Conservation (phyloP, 2,888 invertebrate genomes). For the Rhagophthalmus giganteus region DNA sequence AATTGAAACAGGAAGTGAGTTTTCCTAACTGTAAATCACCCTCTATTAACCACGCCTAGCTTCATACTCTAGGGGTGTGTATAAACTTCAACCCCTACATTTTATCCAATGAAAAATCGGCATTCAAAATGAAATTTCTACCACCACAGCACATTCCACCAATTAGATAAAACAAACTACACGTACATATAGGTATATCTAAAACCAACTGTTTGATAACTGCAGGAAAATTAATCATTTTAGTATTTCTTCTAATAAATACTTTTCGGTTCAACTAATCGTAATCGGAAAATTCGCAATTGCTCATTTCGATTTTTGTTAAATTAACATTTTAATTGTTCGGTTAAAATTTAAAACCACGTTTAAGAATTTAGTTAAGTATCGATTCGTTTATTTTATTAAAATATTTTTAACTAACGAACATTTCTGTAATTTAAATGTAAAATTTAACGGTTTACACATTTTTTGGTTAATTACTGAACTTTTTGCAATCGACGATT, state of each 20-base stretch:
- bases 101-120: slow-evolving; percentile 49
- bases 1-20: slow-evolving; percentile 35
- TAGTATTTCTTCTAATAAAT: slow-evolving; percentile 15
- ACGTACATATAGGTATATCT: slow-evolving; percentile 9
- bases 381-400: no score
- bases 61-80: slow-evolving; percentile 33
- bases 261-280: slow-evolving; percentile 4
- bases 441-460: no score
- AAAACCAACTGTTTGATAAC: slow-evolving; percentile 26
- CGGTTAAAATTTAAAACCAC: no score
- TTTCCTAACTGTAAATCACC: slow-evolving; percentile 33
- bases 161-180: slow-evolving; percentile 43
- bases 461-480: no score
- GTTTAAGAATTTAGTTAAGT: no score
- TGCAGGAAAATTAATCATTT: slow-evolving; percentile 29
- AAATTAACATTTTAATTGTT: slow-evolving; percentile 11
- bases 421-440: no score
- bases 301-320: neutral
- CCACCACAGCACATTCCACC: slow-evolving; percentile 49
- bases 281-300: no score
- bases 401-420: no score
- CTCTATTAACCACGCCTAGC: slow-evolving; percentile 35
- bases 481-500: no score
- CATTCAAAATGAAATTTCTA: slow-evolving; percentile 40
- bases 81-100: slow-evolving; percentile 44